Evolutionary conservation across 2,888 invertebrate genomes (phyloP).

Genomic region (Rotaria sp.): DNA sequence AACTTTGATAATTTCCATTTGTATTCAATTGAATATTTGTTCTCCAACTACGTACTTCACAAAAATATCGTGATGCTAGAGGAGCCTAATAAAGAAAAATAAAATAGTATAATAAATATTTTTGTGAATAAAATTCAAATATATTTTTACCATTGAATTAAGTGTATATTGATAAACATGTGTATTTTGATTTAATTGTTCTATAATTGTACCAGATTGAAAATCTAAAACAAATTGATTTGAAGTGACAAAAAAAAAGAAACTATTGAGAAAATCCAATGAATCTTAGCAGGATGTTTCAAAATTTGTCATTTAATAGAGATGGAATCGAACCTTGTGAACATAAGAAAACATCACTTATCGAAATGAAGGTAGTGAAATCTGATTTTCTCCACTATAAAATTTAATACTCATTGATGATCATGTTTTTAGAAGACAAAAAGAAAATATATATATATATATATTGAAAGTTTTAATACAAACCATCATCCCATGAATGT

Average conservation of each 20-base stretch:
- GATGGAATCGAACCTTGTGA: no score
- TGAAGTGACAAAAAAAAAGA: no score
- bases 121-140: not conserved
- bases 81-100: not conserved
- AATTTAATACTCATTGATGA: no score
- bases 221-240: slow-evolving; percentile 57
- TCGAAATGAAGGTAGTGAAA: no score
- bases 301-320: no score
- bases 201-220: slow-evolving; percentile 73
- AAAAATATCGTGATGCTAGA: slow-evolving; percentile 19
- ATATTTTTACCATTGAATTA: slow-evolving; percentile 60
- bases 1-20: not conserved
- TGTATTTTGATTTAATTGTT: slow-evolving; percentile 70
- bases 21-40: slow-evolving; percentile 22
- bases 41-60: slow-evolving; percentile 21
- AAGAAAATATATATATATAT: not conserved
- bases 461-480: not conserved
- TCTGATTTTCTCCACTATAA: no score
- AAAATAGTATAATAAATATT: not conserved
- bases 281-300: no score
- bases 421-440: no score
- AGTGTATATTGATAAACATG: slow-evolving; percentile 82
- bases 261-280: no score
- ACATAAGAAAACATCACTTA: no score
- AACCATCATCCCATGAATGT: slow-evolving; percentile 76